These are phyloP conservation scores for Liopterus haemorrhoidalis DNA, from an alignment of 2,888 invertebrate genomes.

Conservation along the genomic window DNA sequence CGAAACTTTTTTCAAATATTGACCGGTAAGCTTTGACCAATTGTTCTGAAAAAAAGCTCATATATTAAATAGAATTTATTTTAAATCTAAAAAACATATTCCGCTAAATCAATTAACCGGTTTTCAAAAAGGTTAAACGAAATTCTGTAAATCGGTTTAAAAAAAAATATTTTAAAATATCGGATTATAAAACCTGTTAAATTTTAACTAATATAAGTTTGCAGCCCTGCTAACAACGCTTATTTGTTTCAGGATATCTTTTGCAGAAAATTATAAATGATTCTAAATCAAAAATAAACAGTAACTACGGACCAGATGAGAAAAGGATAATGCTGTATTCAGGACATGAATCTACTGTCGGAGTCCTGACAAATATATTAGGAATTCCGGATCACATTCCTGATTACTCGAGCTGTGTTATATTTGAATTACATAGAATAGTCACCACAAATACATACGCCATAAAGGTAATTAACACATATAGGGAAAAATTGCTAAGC, in stretches of 20 bases:
- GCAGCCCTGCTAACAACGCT: too few species aligned
- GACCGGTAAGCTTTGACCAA: too few species aligned
- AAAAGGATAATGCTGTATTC: conserved; percentile 40
- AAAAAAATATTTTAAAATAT: conserved; percentile 2
- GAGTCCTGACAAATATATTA: conserved; percentile 33
- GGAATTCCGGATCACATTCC: conserved; percentile 10
- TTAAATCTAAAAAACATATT: too few species aligned
- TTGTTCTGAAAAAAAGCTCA: too few species aligned
- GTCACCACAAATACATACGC: background rate
- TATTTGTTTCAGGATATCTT: conserved; percentile 21
- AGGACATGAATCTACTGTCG: conserved; percentile 41
- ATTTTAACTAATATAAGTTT: too few species aligned
- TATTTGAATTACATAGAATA: conserved; percentile 22
- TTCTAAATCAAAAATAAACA: conserved; percentile 21
- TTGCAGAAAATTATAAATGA: conserved; percentile 21
- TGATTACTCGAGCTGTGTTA: conserved; percentile 16
- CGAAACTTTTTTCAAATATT: too few species aligned
- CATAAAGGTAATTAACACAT: too few species aligned
- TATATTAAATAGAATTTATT: too few species aligned
- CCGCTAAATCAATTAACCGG: too few species aligned
- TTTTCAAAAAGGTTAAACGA: background rate
- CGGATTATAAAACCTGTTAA: too few species aligned
- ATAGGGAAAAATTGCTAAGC: too few species aligned
- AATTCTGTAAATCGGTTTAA: background rate
- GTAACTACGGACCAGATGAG: conserved; percentile 7